A percentile compares a stretch with the other conserved stretches of the same genome.
These are phyloP conservation scores for Hylomyscus alleni DNA, from an alignment of 2,797 vertebrate genomes.

Conservation along the genomic window DNA sequence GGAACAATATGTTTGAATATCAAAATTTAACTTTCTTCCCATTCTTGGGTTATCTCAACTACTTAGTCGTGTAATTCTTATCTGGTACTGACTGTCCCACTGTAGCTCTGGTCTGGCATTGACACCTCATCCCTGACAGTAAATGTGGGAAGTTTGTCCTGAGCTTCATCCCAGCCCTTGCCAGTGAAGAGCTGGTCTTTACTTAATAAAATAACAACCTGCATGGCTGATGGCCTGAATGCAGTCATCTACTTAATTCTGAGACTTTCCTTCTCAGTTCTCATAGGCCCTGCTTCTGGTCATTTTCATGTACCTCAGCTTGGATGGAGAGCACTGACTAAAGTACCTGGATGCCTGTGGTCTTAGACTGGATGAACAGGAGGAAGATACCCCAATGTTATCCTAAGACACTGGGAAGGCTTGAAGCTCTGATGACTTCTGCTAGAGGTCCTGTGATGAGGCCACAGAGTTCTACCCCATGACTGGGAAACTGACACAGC, in stretches of 20 bases:
- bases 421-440: neutral
- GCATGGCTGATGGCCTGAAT: neutral
- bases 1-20: constrained; percentile 37
- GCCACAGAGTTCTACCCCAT: neutral
- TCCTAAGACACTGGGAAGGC: neutral
- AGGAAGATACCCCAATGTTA: neutral
- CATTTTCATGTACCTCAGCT: neutral
- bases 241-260: neutral
- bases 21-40: constrained; percentile 52
- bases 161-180: neutral
- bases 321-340: neutral
- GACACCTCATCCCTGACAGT: neutral
- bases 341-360: neutral
- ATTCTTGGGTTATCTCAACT: neutral
- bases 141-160: neutral
- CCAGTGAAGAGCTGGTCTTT: neutral
- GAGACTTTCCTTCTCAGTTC: neutral
- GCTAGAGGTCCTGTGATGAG: neutral
- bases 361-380: neutral
- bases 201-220: neutral
- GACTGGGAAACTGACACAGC: neutral
- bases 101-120: neutral
- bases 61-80: neutral
- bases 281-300: neutral
- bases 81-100: neutral